Evolutionary conservation across 1,140 invertebrate genomes (phyloP), one percentile per base, ranked within the genome.

Genomic region (Agrypnia vestita): DNA sequence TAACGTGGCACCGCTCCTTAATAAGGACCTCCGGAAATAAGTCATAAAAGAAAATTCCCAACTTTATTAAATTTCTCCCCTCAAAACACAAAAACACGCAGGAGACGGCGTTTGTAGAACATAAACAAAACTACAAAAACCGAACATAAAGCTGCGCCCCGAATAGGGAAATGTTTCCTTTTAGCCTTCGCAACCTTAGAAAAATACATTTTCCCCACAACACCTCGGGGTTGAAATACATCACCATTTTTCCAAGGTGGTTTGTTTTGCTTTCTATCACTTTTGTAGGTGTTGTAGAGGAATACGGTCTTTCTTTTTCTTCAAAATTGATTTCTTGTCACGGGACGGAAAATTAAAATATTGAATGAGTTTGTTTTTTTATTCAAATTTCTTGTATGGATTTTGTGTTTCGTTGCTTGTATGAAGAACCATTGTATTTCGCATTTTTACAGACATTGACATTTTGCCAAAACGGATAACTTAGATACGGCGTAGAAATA

Each of bases 21-120:
- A 49, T 69, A 69, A 69, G 64, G 64, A 47, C 44, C 62, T n/a
- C 64, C 15, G 44, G 64, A 69, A 69, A 69, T 69, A 69, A 69
- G 64, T 69, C 64, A 46, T 69, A 69, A 69, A 69, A 69, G 64
- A 69, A 69, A 47, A 47, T 47, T n/a, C 44, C 64, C 64, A 47
- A 69, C 64, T 69, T 69, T 69, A 69, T 69, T 69, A 69, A 69
- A 69, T 69, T 69, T 69, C 64, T 69, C 64, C 64, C 64, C 15
- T 15, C n/a, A 47, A 69, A 69, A 47, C 46, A 69, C 61, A 64
- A 64, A 64, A 64, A 64, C 19, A 8, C 61, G 10, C 19, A 64
- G 61, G n/a, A 64, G 25, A 21, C 59, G 59, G 17, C 59, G 59
- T 62, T 62, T 62, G 53, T 13, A 64, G 61, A 64, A 43, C 61